A percentile compares a stretch with the other conserved stretches of the same genome.
These are phyloP conservation scores for Ophraella communa DNA, from an alignment of 2,888 invertebrate species.

Conservation along the genomic window DNA sequence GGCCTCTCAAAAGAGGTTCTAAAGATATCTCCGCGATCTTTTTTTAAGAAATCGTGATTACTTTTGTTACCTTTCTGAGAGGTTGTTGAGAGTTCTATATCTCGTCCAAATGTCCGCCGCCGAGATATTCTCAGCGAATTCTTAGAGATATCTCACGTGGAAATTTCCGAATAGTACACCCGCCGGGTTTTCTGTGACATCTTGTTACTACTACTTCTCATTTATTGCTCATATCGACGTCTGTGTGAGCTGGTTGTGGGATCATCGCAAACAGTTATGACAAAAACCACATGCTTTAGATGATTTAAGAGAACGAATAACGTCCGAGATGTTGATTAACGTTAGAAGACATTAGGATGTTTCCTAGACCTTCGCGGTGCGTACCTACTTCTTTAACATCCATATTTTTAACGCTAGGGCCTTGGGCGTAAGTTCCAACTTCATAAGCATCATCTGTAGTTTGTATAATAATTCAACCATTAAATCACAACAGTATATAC, in stretches of 20 bases:
- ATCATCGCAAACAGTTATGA: neutral
- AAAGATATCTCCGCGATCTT: conserved; percentile 1
- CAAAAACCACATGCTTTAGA: too few relatives aligned
- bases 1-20: conserved; percentile 7
- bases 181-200: neutral
- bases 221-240: neutral
- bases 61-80: neutral
- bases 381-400: too few relatives aligned
- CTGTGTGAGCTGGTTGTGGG: neutral
- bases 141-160: conserved; percentile 1
- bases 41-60: neutral
- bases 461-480: too few relatives aligned
- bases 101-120: conserved; percentile 7
- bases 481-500: too few relatives aligned
- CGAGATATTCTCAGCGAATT: conserved; percentile 2
- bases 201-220: conserved; percentile 1
- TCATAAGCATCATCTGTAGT: too few relatives aligned
- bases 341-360: too few relatives aligned
- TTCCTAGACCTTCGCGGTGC: too few relatives aligned
- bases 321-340: too few relatives aligned
- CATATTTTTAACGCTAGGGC: too few relatives aligned
- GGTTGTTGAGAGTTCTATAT: conserved; percentile 5
- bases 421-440: too few relatives aligned
- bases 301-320: too few relatives aligned
- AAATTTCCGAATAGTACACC: conserved; percentile 1